Percentiles rank a stretch among this genome's conserved stretches.
phyloP scores from a whole-genome alignment of 92 coral and sea anemone genomes.

The Phymanthus crucifer region DNA sequence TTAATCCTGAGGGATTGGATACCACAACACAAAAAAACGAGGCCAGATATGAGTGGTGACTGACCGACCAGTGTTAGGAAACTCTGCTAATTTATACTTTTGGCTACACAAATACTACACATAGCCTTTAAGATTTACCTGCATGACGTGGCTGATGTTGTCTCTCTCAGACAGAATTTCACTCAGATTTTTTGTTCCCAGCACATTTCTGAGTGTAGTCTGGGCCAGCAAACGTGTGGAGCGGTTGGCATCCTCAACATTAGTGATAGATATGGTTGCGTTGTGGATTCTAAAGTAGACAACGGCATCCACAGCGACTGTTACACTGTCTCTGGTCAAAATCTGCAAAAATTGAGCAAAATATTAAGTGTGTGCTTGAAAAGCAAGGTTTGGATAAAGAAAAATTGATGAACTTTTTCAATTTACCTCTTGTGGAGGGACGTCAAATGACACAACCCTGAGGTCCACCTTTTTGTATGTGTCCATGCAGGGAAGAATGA shows the following conservation, averaged over 20 bases:
- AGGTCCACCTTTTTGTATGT: conserved; percentile 67
- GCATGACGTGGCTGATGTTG: conserved; percentile 71
- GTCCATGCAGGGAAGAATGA: conserved; percentile 84
- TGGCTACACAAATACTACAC: not conserved
- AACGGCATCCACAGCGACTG: conserved; percentile 75
- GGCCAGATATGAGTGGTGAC: no score
- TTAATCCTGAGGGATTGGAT: no score
- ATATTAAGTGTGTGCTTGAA: not conserved
- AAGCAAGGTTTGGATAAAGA: not conserved
- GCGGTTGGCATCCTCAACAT: conserved; percentile 81
- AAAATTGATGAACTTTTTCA: not conserved
- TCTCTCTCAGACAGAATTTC: conserved; percentile 78
- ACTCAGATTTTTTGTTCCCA: conserved; percentile 77
- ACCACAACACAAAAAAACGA: no score
- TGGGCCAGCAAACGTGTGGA: conserved; percentile 82
- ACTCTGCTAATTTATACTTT: no score
- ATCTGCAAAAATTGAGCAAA: conserved; percentile 53
- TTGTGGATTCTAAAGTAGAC: conserved; percentile 77
- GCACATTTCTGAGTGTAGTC: conserved; percentile 75
- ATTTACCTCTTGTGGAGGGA: conserved; percentile 68
- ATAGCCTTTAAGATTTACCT: conserved; percentile 30
- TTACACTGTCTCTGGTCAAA: conserved; percentile 86
- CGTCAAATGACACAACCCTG: conserved; percentile 61
- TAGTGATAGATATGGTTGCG: conserved; percentile 79
- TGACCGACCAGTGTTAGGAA: no score